Evolutionary conservation across 2,113 vertebrate species (phyloP).

Genomic region (Xerus inauris): DNA sequence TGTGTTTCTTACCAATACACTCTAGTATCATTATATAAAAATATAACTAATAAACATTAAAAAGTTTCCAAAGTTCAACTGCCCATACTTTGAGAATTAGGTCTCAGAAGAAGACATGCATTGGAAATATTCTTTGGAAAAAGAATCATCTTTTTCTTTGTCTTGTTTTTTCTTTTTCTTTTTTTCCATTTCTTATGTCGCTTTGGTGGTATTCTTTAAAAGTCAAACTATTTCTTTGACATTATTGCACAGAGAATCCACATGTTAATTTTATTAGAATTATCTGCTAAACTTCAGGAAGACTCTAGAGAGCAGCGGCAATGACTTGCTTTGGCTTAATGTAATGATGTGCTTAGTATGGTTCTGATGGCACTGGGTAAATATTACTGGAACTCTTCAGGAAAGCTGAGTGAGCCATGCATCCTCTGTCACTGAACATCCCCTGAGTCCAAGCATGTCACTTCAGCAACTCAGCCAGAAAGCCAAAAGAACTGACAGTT

Average conservation of each 20-base stretch:
- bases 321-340: not conserved
- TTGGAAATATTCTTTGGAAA: not conserved
- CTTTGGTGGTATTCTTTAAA: conserved; percentile 35
- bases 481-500: conserved; percentile 67
- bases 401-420: conserved; percentile 36
- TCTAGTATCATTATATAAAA: not conserved
- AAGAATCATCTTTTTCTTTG: not conserved
- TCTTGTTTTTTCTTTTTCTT: too few species aligned
- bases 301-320: not conserved
- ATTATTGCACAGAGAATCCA: not conserved
- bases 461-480: conserved; percentile 51
- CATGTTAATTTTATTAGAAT: conserved; percentile 11
- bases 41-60: not conserved
- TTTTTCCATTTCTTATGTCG: not conserved
- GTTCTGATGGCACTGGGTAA: not conserved
- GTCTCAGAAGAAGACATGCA: not conserved
- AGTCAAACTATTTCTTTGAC: not conserved
- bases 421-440: conserved; percentile 30
- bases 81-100: not conserved
- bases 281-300: not conserved
- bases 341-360: not conserved
- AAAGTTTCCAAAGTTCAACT: not conserved
- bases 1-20: not conserved
- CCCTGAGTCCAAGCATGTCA: conserved; percentile 59
- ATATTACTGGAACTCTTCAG: not conserved